A percentile compares a stretch with the other conserved stretches of the same genome.
phyloP scores from a whole-genome alignment of 2,888 invertebrate genomes.

The Ormyrus pomaceus region DNA sequence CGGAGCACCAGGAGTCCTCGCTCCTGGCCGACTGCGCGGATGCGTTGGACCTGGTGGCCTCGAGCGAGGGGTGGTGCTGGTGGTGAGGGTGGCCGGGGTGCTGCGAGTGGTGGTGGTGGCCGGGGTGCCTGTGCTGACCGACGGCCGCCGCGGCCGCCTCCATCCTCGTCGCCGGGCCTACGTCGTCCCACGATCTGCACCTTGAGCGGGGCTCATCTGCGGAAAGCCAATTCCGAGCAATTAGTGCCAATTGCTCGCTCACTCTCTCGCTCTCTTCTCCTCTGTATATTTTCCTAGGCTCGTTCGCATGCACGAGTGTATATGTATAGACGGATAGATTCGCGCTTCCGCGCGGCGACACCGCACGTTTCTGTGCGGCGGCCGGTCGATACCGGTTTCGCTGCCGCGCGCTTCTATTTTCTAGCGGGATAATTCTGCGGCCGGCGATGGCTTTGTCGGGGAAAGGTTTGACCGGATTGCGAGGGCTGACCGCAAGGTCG shows the following conservation, averaged over 20 bases:
- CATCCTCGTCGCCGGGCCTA: constrained; percentile 70
- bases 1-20: constrained; percentile 82
- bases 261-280: background rate
- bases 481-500: too few species aligned
- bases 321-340: too few species aligned
- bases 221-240: constrained; percentile 56
- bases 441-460: too few species aligned
- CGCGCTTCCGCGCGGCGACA: too few species aligned
- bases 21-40: constrained; percentile 76
- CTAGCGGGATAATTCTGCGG: too few species aligned
- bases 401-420: too few species aligned
- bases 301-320: too few species aligned
- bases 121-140: background rate
- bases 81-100: constrained; percentile 47
- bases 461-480: too few species aligned
- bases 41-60: constrained; percentile 69
- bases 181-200: constrained; percentile 88
- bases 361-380: too few species aligned
- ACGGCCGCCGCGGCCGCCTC: constrained; percentile 52
- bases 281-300: too few species aligned
- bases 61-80: constrained; percentile 64
- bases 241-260: background rate
- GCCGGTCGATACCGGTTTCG: too few species aligned
- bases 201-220: constrained; percentile 88
- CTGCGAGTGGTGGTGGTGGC: constrained; percentile 54